A percentile compares a stretch with the other conserved stretches of the same genome.
phyloP scores from a whole-genome alignment of 2,113 vertebrate species.

The Sphyrna mokarran region DNA sequence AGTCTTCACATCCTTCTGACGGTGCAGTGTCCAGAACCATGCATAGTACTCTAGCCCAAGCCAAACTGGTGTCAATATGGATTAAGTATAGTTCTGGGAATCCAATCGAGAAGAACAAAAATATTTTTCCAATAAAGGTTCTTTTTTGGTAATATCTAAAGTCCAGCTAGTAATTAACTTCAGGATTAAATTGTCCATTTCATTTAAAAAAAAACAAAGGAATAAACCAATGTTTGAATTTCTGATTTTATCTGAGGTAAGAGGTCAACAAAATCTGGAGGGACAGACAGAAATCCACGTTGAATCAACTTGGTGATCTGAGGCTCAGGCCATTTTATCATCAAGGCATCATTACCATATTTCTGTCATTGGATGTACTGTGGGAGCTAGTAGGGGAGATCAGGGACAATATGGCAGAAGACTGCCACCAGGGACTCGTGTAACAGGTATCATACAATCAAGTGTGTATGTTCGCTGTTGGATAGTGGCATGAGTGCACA shows the following conservation, averaged over 20 bases:
- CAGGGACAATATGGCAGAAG: neutral
- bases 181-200: neutral
- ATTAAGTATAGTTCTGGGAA: neutral
- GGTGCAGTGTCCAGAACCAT: too few species aligned
- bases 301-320: neutral
- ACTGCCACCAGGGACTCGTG: neutral
- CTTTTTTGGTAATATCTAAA: neutral
- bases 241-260: neutral
- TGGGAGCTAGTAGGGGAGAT: neutral
- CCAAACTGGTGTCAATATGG: neutral
- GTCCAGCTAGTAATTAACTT: neutral
- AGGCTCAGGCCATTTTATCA: neutral
- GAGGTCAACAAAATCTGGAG: neutral
- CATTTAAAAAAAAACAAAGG: neutral
- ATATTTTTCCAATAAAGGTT: neutral
- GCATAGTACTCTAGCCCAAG: neutral
- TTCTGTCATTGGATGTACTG: neutral
- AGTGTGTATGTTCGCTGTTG: neutral
- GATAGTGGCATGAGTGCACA: neutral
- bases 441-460: neutral
- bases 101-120: neutral
- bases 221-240: neutral
- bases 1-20: neutral
- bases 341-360: neutral
- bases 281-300: neutral